phyloP scores from a whole-genome alignment of 1,140 invertebrate genomes.

The Littorina saxatilis region DNA sequence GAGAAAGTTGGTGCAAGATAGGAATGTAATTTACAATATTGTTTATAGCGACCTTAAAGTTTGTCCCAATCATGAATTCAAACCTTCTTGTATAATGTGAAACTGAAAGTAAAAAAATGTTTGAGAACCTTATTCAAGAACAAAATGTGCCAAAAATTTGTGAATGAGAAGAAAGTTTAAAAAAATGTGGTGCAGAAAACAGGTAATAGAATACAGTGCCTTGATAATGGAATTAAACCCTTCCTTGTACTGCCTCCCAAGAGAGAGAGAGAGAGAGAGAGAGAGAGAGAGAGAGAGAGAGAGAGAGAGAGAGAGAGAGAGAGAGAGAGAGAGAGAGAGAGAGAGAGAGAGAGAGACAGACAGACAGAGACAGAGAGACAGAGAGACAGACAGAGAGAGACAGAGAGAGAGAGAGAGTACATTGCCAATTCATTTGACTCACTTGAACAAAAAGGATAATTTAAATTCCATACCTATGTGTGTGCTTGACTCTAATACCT shows the following conservation, averaged over 20 bases:
- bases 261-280: conserved; percentile 13
- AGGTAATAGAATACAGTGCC: too few species aligned
- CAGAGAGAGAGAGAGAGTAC: not conserved
- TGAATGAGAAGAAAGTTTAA: not conserved
- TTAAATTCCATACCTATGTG: too few species aligned
- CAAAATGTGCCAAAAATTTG: too few species aligned
- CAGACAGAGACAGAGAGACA: not conserved
- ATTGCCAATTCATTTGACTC: not conserved
- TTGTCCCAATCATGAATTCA: not conserved
- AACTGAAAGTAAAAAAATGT: not conserved
- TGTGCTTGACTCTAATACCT: too few species aligned
- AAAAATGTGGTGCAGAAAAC: too few species aligned
- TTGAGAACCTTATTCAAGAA: not conserved
- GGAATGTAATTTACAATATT: not conserved
- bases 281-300: conserved; percentile 22
- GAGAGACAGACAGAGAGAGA: not conserved
- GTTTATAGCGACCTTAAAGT: not conserved
- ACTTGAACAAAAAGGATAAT: too few species aligned
- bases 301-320: conserved; percentile 28
- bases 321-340: conserved; percentile 28
- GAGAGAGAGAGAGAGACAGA: conserved; percentile 21
- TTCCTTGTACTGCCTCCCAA: too few species aligned
- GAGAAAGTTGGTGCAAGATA: not conserved
- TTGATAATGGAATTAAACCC: not conserved
- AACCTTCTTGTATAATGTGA: not conserved